Percentiles rank a stretch among this genome's conserved stretches.
Evolutionary conservation across 1,140 invertebrate genomes (phyloP).

Genomic region (Bombyx mandarina): DNA sequence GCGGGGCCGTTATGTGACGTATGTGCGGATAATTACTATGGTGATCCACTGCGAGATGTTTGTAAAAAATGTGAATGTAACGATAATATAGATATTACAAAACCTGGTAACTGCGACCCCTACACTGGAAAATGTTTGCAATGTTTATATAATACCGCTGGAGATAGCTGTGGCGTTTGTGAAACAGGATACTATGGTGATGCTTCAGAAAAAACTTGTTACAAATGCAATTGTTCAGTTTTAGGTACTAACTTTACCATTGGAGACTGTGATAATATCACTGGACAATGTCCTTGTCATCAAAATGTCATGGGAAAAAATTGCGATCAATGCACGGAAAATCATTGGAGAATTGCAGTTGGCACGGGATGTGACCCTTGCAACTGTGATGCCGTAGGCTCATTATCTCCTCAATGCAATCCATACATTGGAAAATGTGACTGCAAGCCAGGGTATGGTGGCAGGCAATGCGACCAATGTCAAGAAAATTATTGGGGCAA

Average conservation of each 20-base stretch:
- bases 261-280: constrained; percentile 86
- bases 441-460: constrained; percentile 93
- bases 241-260: constrained; percentile 87
- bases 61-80: constrained; percentile 94
- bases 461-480: constrained; percentile 95
- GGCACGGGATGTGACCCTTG: constrained; percentile 94
- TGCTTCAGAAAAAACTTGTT: constrained; percentile 84
- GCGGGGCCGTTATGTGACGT: constrained; percentile 91
- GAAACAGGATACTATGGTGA: constrained; percentile 90
- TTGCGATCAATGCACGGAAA: constrained; percentile 87
- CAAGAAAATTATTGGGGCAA: constrained; percentile 94
- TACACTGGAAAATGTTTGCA: constrained; percentile 92
- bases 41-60: constrained; percentile 89
- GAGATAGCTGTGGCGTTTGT: constrained; percentile 94
- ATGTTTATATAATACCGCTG: constrained; percentile 96
- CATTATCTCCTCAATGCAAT: constrained; percentile 75
- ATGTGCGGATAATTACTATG: constrained; percentile 96
- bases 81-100: constrained; percentile 90
- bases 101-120: constrained; percentile 91
- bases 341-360: constrained; percentile 95
- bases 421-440: constrained; percentile 88
- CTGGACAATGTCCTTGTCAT: constrained; percentile 92
- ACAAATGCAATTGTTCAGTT: constrained; percentile 90
- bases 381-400: constrained; percentile 91
- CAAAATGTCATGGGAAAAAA: constrained; percentile 89